A percentile compares a stretch with the other conserved stretches of the same genome.
Evolutionary conservation across 64 coral and sea anemone species (phyloP).

Genomic region (Pachyseris speciosa): DNA sequence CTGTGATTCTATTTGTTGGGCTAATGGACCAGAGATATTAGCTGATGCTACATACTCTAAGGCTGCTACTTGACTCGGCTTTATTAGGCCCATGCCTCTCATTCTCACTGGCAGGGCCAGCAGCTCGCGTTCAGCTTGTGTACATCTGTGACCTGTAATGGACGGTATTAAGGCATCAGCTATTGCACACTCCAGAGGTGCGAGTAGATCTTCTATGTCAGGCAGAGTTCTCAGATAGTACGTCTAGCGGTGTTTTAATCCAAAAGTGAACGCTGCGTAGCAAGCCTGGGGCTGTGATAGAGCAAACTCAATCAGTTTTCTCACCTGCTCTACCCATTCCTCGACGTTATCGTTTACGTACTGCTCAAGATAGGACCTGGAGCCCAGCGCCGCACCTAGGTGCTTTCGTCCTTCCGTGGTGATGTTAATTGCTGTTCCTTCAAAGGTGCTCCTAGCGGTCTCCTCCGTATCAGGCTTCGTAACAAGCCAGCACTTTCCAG

Average conservation of each 20-base stretch:
- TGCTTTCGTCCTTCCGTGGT: neutral
- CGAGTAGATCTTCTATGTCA: constrained; percentile 21
- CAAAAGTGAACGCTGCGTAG: constrained; percentile 23
- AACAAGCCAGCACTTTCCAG: constrained; percentile 31
- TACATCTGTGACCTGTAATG: neutral
- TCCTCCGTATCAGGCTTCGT: constrained; percentile 19
- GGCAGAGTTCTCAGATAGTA: constrained; percentile 35
- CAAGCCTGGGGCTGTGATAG: constrained; percentile 28
- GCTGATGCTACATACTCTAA: constrained; percentile 33
- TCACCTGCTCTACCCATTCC: constrained; percentile 21
- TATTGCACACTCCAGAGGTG: constrained; percentile 8
- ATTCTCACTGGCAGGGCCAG: neutral
- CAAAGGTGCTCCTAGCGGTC: too few relatives aligned
- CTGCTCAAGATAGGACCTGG: neutral
- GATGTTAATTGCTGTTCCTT: constrained; percentile 22
- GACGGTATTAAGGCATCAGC: neutral
- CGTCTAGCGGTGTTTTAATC: constrained; percentile 24
- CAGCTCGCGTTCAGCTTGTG: neutral
- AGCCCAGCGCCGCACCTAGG: neutral
- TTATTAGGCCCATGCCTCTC: constrained; percentile 13
- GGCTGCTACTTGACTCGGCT: constrained; percentile 3
- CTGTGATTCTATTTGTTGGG: constrained; percentile 36
- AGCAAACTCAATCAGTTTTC: constrained; percentile 22
- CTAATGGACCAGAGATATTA: constrained; percentile 35
- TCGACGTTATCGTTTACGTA: neutral